A percentile compares a stretch with the other conserved stretches of the same genome.
Evolutionary conservation across 2,888 invertebrate species (phyloP).

Genomic region (Adelphocoris suturalis): DNA sequence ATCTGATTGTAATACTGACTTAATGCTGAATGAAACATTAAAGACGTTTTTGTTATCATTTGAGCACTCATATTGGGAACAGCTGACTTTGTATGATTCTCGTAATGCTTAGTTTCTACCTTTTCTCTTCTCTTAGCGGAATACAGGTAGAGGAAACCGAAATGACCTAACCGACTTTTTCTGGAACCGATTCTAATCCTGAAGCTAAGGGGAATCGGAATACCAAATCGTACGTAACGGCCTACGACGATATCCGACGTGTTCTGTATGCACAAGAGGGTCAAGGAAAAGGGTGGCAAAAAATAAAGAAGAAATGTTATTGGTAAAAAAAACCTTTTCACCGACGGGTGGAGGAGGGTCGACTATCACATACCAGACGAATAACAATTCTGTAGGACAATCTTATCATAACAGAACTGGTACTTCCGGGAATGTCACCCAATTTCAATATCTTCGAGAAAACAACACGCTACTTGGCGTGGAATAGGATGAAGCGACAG

Average conservation of each 20-base stretch:
- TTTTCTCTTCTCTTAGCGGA: background rate
- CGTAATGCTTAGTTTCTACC: background rate
- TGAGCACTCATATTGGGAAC: no score
- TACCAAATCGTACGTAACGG: constrained; percentile 23
- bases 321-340: constrained; percentile 37
- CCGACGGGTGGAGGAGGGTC: background rate
- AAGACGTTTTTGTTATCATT: no score
- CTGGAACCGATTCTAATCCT: constrained; percentile 19
- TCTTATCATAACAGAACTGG: constrained; percentile 30
- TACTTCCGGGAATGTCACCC: background rate
- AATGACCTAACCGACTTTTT: background rate
- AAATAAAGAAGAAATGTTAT: constrained; percentile 62
- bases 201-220: constrained; percentile 9
- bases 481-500: background rate
- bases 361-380: background rate
- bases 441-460: background rate
- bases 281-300: constrained; percentile 20
- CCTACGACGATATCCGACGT: constrained; percentile 32
- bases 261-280: constrained; percentile 46
- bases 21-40: no score
- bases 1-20: no score
- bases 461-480: background rate
- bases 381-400: constrained; percentile 28
- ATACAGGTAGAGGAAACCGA: background rate
- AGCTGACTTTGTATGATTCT: no score